phyloP scores from a whole-genome alignment of 2,113 vertebrate species.

The Parus major region DNA sequence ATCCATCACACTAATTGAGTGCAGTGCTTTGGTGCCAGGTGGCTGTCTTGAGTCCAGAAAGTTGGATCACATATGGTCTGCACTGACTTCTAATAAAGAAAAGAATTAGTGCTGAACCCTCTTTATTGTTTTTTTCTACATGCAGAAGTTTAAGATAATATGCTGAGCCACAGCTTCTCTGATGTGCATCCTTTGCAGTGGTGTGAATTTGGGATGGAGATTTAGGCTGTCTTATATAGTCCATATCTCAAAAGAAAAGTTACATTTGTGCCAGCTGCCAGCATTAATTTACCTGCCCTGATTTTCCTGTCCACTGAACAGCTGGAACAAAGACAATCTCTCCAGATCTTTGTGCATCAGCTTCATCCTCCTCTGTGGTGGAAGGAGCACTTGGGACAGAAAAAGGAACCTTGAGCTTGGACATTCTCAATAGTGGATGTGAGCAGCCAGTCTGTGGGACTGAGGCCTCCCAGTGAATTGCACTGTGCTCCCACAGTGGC shows the following conservation, averaged over 20 bases:
- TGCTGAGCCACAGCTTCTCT: neutral
- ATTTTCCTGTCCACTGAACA: neutral
- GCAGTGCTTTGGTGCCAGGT: slow-evolving; percentile 46
- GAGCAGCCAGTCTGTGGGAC: neutral
- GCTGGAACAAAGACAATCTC: neutral
- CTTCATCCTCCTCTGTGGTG: neutral
- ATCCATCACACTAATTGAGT: slow-evolving; percentile 67
- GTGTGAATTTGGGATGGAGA: neutral
- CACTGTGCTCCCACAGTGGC: neutral
- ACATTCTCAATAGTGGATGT: neutral
- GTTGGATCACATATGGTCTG: slow-evolving; percentile 37
- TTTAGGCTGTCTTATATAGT: neutral
- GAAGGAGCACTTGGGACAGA: neutral
- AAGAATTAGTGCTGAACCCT: neutral
- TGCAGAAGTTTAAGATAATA: neutral
- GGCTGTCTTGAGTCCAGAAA: slow-evolving; percentile 46
- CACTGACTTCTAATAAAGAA: slow-evolving; percentile 29
- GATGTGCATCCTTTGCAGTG: neutral
- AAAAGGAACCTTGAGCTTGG: neutral
- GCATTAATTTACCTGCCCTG: neutral
- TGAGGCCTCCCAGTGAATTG: neutral
- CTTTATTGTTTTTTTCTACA: neutral
- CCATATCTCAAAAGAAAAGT: neutral
- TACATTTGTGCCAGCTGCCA: neutral
- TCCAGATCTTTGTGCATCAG: neutral